Conservation (phyloP, 35 echinoderm and acorn worm genomes). For the Heliocidaris erythrogramma region DNA sequence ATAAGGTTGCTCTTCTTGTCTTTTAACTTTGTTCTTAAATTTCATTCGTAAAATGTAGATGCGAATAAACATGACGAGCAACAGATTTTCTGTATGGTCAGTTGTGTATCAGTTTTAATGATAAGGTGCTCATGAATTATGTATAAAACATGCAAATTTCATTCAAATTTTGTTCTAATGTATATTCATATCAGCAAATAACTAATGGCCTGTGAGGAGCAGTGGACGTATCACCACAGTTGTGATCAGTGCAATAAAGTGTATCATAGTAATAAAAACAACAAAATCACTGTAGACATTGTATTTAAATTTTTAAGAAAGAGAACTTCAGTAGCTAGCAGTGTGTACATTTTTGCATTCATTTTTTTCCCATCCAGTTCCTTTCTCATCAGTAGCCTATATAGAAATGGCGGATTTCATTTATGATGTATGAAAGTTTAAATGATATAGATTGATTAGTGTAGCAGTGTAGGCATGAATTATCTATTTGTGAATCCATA, state of each 20-base stretch:
- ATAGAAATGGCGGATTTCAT: neutral
- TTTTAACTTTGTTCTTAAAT: too few species aligned
- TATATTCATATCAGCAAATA: conserved; percentile 30
- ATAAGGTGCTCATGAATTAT: conserved; percentile 10
- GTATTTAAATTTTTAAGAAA: neutral
- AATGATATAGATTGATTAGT: neutral
- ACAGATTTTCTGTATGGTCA: too few species aligned
- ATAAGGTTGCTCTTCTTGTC: too few species aligned
- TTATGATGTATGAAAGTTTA: neutral
- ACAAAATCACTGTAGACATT: conserved; percentile 30
- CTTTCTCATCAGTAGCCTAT: too few species aligned
- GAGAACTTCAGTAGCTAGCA: neutral
- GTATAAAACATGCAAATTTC: neutral
- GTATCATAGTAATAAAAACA: conserved; percentile 38
- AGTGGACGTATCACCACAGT: neutral
- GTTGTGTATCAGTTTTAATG: neutral
- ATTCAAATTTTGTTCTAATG: neutral
- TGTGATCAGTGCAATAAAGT: conserved; percentile 40
- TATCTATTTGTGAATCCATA: neutral
- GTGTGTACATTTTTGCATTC: neutral
- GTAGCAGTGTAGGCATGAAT: neutral
- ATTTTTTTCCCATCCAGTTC: neutral
- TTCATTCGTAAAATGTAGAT: too few species aligned
- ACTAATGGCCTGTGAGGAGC: neutral
- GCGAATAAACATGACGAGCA: too few species aligned